These are phyloP conservation scores for Sylvilagus bachmani DNA, from an alignment of 2,113 vertebrate genomes.

Conservation along the genomic window DNA sequence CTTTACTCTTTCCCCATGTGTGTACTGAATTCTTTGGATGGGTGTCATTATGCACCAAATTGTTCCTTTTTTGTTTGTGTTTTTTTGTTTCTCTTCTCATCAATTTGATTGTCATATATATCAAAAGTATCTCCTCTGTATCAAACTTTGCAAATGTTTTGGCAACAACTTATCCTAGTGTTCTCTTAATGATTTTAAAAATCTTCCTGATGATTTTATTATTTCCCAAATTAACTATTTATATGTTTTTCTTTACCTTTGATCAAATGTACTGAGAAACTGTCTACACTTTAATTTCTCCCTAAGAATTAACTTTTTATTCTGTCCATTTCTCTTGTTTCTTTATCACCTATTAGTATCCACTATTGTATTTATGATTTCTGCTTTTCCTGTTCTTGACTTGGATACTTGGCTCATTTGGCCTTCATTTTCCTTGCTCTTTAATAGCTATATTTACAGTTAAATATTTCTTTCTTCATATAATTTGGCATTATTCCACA, in stretches of 20 bases:
- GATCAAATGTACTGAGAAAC: neutral
- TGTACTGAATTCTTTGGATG: neutral
- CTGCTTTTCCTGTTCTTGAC: neutral
- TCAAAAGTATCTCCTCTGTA: neutral
- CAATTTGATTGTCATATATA: neutral
- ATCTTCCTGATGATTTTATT: neutral
- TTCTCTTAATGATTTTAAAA: neutral
- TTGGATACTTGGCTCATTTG: neutral
- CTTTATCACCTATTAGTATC: neutral
- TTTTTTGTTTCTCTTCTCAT: neutral
- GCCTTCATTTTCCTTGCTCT: constrained; percentile 12
- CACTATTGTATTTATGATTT: neutral
- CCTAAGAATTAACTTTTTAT: neutral
- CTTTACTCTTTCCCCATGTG: neutral
- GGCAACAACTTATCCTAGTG: neutral
- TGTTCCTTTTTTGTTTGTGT: neutral
- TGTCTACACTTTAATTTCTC: neutral
- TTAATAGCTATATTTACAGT: neutral
- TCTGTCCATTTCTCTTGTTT: neutral
- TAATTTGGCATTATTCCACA: neutral
- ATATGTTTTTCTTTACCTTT: neutral
- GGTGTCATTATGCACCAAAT: neutral
- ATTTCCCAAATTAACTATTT: neutral
- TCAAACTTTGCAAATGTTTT: neutral
- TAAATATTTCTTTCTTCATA: neutral